Conservation (phyloP, 2,113 vertebrate species). For the Lethenteron camtschaticum region DNA sequence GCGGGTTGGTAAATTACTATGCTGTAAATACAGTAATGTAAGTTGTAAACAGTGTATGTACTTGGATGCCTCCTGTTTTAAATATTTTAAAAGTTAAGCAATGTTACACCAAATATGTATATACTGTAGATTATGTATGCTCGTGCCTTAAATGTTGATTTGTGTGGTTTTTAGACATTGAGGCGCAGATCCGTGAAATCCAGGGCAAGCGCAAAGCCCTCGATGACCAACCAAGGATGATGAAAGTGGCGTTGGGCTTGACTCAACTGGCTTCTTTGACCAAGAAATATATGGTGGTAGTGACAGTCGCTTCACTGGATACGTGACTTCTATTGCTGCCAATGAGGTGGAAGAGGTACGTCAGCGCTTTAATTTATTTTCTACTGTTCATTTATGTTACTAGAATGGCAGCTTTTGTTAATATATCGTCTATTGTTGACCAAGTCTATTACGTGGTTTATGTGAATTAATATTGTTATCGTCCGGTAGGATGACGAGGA, state of each 20-base stretch:
- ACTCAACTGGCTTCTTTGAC: conserved; percentile 84
- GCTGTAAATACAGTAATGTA: too few relatives aligned
- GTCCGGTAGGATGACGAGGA: conserved; percentile 69
- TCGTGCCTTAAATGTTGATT: too few relatives aligned
- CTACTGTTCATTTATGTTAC: too few relatives aligned
- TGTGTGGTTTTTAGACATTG: conserved; percentile 41
- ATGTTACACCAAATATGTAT: too few relatives aligned
- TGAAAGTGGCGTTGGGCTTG: conserved; percentile 68
- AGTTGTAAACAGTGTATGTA: too few relatives aligned
- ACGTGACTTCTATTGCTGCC: conserved; percentile 89
- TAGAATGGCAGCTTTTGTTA: not conserved
- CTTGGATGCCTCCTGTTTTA: too few relatives aligned
- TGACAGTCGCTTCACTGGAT: conserved; percentile 85
- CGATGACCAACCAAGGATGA: conserved; percentile 34
- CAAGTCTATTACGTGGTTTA: too few relatives aligned
- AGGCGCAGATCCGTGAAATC: conserved; percentile 95
- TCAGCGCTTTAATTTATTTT: conserved; percentile 9
- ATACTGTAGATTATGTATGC: too few relatives aligned
- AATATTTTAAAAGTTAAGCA: too few relatives aligned
- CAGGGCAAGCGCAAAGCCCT: conserved; percentile 82
- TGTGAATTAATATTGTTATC: not conserved
- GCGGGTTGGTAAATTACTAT: too few relatives aligned
- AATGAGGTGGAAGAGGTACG: conserved; percentile 91
- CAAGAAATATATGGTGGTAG: conserved; percentile 95
- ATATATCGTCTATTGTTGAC: not conserved